phyloP scores from a whole-genome alignment of 2,888 invertebrate species.

The Polydrusus cervinus region DNA sequence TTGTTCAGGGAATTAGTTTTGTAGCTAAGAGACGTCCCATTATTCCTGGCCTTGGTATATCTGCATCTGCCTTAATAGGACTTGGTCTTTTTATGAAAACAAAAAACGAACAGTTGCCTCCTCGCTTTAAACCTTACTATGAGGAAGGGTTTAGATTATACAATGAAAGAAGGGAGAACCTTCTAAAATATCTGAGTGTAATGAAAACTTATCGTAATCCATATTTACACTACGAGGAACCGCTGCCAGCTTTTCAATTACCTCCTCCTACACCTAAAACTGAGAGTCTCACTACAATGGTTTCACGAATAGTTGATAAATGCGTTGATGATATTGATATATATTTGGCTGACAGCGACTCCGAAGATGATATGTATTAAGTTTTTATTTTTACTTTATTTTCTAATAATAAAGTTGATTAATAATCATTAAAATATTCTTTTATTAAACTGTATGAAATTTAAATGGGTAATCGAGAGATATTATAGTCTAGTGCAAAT shows the following conservation, averaged over 20 bases:
- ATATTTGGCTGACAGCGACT: constrained; percentile 21
- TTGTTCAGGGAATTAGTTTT: constrained; percentile 74
- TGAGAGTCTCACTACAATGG: constrained; percentile 47
- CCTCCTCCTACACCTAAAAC: constrained; percentile 44
- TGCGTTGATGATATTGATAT: constrained; percentile 52
- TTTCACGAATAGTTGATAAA: constrained; percentile 50
- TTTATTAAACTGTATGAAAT: too few relatives aligned
- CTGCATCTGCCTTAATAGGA: constrained; percentile 74
- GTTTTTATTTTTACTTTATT: not conserved
- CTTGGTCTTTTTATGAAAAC: constrained; percentile 76
- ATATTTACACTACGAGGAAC: constrained; percentile 71
- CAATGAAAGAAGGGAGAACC: constrained; percentile 61
- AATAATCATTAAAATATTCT: too few relatives aligned
- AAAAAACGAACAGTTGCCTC: constrained; percentile 69
- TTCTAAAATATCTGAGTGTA: constrained; percentile 67
- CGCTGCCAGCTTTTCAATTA: constrained; percentile 61
- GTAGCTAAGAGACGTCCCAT: constrained; percentile 75
- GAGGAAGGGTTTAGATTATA: constrained; percentile 69
- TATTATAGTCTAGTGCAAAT: too few relatives aligned
- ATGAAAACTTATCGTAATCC: constrained; percentile 75
- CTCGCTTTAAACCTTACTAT: constrained; percentile 67
- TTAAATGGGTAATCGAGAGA: too few relatives aligned
- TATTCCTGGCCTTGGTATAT: constrained; percentile 74
- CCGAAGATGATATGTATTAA: not conserved
- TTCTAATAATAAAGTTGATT: too few relatives aligned